Base-by-base conservation (phyloP, 2,797 vertebrate species). In the Chrysolophus pictus region DNA sequence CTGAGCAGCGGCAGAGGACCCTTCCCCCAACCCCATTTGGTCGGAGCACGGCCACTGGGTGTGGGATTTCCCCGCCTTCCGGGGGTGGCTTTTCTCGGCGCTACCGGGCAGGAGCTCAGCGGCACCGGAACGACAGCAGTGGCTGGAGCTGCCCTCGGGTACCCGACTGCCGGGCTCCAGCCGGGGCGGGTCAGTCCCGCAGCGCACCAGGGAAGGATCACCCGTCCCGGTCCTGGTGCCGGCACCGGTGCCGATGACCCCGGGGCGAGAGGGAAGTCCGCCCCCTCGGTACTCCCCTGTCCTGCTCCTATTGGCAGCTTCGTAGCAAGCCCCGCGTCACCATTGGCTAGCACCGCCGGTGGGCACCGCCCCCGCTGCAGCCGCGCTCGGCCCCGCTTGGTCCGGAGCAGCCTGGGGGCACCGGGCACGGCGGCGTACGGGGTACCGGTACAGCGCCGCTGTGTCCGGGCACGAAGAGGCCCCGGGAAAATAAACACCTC, bases 301-400 rank as follows among this genome's bases (percentile, higher is more conserved):
- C 11, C 7, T 1, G 3, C 23, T 26, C 14, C 75, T 62, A 97
- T 96, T 97, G 97, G 96, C 13, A 49, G 28, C 83, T 97, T 97
- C 37, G 70, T 96, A 97, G 95, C 55, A 81, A 77, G 95, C 97
- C 92, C 55, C 33, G 67, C 22, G 1, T 5, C 11, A 3, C 84
- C 33, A 95, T 96, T 97, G 97, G 97, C 42, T 62, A 22, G 37
- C 4, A 0, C 67, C 2, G 8, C n/a, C 60, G 16, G 0, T 2
- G 1, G 44, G 87, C 5, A 11, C 31, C 84, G 80, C 84, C 76
- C n/a, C 47, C 78, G 5, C 67, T 49, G 19, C 42, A 59, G 29
- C 62, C 62, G 26, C 33, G 14, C 71, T 44, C 71, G 51, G 70
- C 65, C 81, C 78, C 68, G 62, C 56, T 58, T 72, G 59, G 59